These are phyloP conservation scores for Tortricodes alternella DNA, from an alignment of 2,888 invertebrate species.

Conservation along the genomic window DNA sequence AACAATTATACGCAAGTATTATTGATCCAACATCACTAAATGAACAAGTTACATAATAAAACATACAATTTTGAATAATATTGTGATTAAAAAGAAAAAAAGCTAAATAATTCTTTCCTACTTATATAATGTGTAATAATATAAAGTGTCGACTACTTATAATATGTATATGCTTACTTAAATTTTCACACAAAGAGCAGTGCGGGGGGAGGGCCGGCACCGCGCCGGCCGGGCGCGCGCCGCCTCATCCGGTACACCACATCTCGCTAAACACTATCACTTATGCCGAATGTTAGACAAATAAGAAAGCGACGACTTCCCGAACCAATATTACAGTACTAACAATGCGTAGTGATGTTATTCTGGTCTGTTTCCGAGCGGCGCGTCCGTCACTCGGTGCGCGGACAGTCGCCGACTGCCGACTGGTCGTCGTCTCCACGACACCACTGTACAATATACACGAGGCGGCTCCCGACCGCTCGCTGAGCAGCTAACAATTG, in stretches of 20 bases:
- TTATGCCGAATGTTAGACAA: conserved; percentile 71
- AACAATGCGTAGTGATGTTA: conserved; percentile 61
- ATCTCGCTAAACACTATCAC: conserved; percentile 69
- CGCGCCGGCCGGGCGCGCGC: conserved; percentile 11
- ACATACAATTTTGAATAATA: conserved; percentile 83
- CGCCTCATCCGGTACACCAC: conserved; percentile 57
- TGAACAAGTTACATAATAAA: conserved; percentile 78
- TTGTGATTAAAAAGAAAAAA: conserved; percentile 78
- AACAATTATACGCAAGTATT: conserved; percentile 59
- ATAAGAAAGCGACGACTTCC: conserved; percentile 70
- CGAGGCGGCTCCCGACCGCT: conserved; percentile 38
- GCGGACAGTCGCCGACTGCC: conserved; percentile 4
- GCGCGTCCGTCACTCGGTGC: conserved; percentile 22
- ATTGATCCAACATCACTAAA: conserved; percentile 68
- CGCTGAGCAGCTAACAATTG: conserved; percentile 68
- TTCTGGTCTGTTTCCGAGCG: conserved; percentile 40
- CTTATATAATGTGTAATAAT: conserved; percentile 82
- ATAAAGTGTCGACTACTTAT: conserved; percentile 83
- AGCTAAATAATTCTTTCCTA: conserved; percentile 82
- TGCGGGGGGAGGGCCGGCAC: conserved; percentile 44
- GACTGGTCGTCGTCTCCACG: neutral
- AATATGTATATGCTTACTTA: conserved; percentile 77
- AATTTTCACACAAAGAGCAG: conserved; percentile 79
- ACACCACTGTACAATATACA: conserved; percentile 50
- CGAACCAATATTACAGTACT: conserved; percentile 70